Conservation (phyloP, 2,113 vertebrate genomes). For the Morone saxatilis region DNA sequence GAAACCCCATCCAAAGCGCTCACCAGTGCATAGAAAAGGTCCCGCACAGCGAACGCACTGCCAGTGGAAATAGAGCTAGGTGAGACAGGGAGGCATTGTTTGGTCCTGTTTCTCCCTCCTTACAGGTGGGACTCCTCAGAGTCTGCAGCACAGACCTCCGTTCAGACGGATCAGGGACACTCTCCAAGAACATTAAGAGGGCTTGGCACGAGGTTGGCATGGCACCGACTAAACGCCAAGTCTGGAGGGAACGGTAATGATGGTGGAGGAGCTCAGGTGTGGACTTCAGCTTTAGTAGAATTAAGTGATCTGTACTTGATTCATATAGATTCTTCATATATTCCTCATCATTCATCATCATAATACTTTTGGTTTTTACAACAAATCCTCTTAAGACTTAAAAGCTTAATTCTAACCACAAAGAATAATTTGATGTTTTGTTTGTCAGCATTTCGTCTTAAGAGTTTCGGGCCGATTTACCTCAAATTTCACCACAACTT, state of each 20-base stretch:
- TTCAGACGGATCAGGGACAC: conserved; percentile 49
- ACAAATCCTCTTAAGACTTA: no score
- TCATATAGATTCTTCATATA: no score
- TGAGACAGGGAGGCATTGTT: conserved; percentile 61
- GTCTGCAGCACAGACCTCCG: conserved; percentile 49
- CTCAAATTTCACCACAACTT: no score
- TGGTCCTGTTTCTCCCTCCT: conserved; percentile 16
- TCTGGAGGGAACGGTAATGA: conserved; percentile 21
- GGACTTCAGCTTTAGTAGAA: background rate
- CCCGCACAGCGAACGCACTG: background rate
- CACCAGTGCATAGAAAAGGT: background rate
- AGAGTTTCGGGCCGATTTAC: no score
- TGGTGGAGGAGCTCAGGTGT: background rate
- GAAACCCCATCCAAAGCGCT: conserved; percentile 37
- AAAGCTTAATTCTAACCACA: no score
- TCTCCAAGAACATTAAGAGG: conserved; percentile 57
- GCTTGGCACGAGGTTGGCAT: conserved; percentile 15
- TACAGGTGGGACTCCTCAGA: conserved; percentile 63
- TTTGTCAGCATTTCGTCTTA: no score
- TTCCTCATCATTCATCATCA: no score
- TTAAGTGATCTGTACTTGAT: background rate
- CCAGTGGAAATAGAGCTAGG: conserved; percentile 42
- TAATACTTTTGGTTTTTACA: no score
- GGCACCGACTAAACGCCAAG: background rate
- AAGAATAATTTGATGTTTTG: no score